Evolutionary conservation across 2,888 invertebrate species (phyloP).

Genomic region (Drosophila nr. perissopoda): DNA sequence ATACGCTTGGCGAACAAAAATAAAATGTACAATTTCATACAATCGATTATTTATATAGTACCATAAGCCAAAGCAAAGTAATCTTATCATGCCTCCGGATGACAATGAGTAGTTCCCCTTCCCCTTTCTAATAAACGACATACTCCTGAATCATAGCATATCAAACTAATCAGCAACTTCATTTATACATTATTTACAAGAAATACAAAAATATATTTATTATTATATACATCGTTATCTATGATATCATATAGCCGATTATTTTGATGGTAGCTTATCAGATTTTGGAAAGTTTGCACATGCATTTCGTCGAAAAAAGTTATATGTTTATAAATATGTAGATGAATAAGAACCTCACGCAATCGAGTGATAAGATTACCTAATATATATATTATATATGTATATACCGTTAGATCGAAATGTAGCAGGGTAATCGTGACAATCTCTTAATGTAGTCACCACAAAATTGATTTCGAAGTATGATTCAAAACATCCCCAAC

Average conservation of each 20-base stretch:
- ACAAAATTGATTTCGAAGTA: background rate
- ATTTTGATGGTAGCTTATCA: slow-evolving; percentile 43
- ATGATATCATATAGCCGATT: slow-evolving; percentile 20
- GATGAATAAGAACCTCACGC: slow-evolving; percentile 35
- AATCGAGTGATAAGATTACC: slow-evolving; percentile 47
- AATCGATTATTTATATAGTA: slow-evolving; percentile 51
- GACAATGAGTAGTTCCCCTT: slow-evolving; percentile 16
- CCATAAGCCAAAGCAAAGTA: slow-evolving; percentile 32
- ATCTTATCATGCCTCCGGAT: slow-evolving; percentile 44
- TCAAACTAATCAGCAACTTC: background rate
- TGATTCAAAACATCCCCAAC: background rate
- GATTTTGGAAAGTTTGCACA: slow-evolving; percentile 37
- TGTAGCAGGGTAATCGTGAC: slow-evolving; percentile 12
- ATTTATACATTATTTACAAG: background rate
- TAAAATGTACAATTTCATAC: slow-evolving; percentile 46
- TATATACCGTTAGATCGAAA: slow-evolving; percentile 13
- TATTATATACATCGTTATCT: slow-evolving; percentile 17
- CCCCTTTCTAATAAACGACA: slow-evolving; percentile 21
- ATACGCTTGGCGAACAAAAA: slow-evolving; percentile 48
- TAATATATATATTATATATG: slow-evolving; percentile 33
- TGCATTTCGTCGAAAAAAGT: slow-evolving; percentile 51
- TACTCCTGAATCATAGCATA: slow-evolving; percentile 11
- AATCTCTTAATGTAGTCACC: slow-evolving; percentile 1
- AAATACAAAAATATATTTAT: background rate
- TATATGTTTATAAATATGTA: slow-evolving; percentile 10